Base-by-base conservation (phyloP, 2,113 vertebrate genomes). In the Sebastes fasciatus region DNA sequence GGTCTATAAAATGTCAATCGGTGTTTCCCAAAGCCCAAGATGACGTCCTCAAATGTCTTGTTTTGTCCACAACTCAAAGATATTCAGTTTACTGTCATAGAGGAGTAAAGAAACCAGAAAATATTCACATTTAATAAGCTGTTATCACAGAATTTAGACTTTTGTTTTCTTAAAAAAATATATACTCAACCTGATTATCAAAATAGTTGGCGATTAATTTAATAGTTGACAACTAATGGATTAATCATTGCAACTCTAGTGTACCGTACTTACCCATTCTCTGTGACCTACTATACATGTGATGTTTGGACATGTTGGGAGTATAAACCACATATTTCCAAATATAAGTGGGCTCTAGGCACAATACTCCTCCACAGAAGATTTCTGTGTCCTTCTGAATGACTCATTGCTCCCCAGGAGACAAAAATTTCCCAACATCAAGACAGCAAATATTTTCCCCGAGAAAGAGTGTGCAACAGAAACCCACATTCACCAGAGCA, bases 401-500 rank as follows among this genome's bases (percentile, higher is more conserved):
- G 19, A 0, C 13, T 82, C 4, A 64, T 60, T 68, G 16, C 46
- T 46, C 43, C 40, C 51, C 6, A 71, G 57, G 34, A 52, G 16
- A 45, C 12, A 1, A 62, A 75, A 52, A 21, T 57, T 23, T 65
- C 45, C 48, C 0, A 72, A 19, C 19, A 55, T 46, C 40, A 21
- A 63, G 45, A 58, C 17, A 48, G 34, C 58, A 46, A 23, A 78
- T 42, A 14, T 57, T 64, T 66, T 45, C 45, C 42, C 42, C 12
- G 2, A 65, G 61, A 65, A 48, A 8, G 23, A 61, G 10, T 40
- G 49, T n/a, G 40, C 11, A 21, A 73, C 23, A 75, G 79, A 84
- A 57, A 17, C 60, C 62, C 65, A 5, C 19, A 81, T 73, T 49
- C 91, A 93, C 80, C 76, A 90, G 51, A 88, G 80, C 64, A 92